A percentile compares a stretch with the other conserved stretches of the same genome.
These are phyloP conservation scores for Marisa cornuarietis DNA, from an alignment of 1,140 invertebrate species.

Conservation along the genomic window DNA sequence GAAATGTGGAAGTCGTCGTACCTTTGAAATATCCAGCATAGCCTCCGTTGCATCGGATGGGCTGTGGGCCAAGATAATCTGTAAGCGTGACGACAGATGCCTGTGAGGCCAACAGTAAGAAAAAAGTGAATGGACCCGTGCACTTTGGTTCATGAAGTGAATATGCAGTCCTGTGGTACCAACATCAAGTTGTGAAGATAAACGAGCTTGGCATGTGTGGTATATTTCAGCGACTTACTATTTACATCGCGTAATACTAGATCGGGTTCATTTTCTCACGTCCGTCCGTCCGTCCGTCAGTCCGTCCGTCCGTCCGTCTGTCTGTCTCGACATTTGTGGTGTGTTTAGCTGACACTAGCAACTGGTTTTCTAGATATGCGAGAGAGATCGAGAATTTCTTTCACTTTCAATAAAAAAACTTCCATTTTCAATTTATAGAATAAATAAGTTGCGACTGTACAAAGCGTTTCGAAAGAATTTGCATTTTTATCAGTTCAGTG, in stretches of 20 bases:
- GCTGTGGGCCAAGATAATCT: not conserved
- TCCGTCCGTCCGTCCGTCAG: too few species aligned
- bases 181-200: not conserved
- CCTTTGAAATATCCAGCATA: slow-evolving; percentile 11
- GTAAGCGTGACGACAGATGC: not conserved
- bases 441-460: too few species aligned
- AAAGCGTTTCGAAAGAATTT: too few species aligned
- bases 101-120: not conserved
- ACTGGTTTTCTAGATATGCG: too few species aligned
- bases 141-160: not conserved
- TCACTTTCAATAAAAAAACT: too few species aligned
- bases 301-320: too few species aligned
- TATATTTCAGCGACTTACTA: not conserved
- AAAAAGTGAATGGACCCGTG: not conserved
- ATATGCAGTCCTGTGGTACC: not conserved
- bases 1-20: not conserved
- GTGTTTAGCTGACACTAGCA: too few species aligned
- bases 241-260: not conserved
- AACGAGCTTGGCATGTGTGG: not conserved
- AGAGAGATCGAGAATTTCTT: too few species aligned
- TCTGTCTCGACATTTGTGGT: too few species aligned
- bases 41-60: not conserved
- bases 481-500: too few species aligned
- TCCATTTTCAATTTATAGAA: too few species aligned
- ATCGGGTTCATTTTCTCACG: not conserved